Evolutionary conservation across 1,140 invertebrate species (phyloP).

Genomic region (Euwallacea similis): DNA sequence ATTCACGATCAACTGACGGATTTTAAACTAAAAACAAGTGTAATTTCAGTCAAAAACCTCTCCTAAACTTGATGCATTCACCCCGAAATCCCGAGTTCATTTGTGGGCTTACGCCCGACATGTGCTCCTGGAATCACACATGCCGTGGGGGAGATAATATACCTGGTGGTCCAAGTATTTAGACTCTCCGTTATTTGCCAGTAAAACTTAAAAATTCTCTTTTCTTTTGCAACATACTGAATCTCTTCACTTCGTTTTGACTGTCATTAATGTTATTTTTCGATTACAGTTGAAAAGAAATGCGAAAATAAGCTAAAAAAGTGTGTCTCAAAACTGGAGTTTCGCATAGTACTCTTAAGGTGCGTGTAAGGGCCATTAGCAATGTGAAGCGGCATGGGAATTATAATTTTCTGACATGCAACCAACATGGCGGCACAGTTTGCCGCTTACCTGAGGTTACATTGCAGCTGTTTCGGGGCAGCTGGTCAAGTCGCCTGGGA

Average conservation of each 20-base stretch:
- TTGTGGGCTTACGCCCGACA: constrained; percentile 3
- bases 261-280: not conserved
- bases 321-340: constrained; percentile 5
- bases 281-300: not conserved
- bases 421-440: not conserved
- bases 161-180: not conserved
- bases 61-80: constrained; percentile 10
- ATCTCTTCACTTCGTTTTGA: not conserved
- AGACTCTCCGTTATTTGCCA: not conserved
- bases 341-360: not conserved
- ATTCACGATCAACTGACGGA: not conserved
- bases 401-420: not conserved
- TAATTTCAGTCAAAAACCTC: not conserved
- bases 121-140: constrained; percentile 18
- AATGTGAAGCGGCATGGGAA: constrained; percentile 8
- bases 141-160: constrained; percentile 17
- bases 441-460: not conserved
- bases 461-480: constrained; percentile 1
- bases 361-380: not conserved
- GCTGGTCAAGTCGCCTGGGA: not conserved
- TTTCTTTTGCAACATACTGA: not conserved
- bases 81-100: constrained; percentile 19
- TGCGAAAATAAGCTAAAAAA: not conserved
- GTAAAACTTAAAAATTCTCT: not conserved
- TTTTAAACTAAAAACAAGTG: not conserved